These are phyloP conservation scores for Tetragnatha montana DNA, from an alignment of 2,888 invertebrate genomes.

Conservation along the genomic window DNA sequence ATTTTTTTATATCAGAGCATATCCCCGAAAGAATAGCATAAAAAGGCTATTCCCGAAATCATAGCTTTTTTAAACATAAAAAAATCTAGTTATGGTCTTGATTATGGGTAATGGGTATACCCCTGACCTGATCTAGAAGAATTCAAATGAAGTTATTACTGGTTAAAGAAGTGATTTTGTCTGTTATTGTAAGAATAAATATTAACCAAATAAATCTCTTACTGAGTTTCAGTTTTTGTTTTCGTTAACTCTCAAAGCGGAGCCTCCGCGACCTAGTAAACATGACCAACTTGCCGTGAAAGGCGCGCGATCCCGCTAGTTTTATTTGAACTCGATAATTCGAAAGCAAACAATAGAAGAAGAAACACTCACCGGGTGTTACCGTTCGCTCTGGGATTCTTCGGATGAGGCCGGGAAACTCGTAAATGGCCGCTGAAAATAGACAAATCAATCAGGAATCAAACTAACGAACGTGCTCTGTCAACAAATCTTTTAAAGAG, in stretches of 20 bases:
- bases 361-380: conserved; percentile 49
- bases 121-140: neutral
- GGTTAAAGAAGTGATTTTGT: neutral
- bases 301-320: conserved; percentile 30
- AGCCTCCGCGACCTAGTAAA: neutral
- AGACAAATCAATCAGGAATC: conserved; percentile 15
- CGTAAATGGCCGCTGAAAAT: conserved; percentile 39
- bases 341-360: conserved; percentile 2
- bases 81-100: neutral
- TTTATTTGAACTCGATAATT: conserved; percentile 19
- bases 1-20: too few relatives aligned
- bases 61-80: too few relatives aligned
- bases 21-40: too few relatives aligned
- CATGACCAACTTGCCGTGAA: conserved; percentile 17
- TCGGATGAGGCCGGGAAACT: conserved; percentile 53
- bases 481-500: neutral
- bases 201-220: too few relatives aligned
- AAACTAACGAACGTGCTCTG: neutral
- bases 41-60: too few relatives aligned
- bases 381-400: conserved; percentile 41
- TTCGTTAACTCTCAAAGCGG: too few relatives aligned
- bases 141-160: neutral
- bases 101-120: too few relatives aligned
- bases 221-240: too few relatives aligned
- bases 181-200: too few relatives aligned